Evolutionary conservation across 2,888 invertebrate genomes (phyloP).

Genomic region (Chaetoderma sp.): DNA sequence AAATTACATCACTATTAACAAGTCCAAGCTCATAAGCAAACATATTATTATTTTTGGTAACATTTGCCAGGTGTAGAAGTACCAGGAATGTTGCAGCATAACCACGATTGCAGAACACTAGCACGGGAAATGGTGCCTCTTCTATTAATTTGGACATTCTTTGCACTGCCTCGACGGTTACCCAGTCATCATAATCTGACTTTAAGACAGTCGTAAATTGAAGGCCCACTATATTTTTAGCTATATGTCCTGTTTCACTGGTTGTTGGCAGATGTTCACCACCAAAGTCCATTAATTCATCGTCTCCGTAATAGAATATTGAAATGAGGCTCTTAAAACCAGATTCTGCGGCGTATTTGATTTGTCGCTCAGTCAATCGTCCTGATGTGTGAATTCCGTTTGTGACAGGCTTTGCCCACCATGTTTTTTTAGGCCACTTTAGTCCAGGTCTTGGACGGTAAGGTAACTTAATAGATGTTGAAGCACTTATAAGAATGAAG

Average conservation of each 20-base stretch:
- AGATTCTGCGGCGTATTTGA: conserved; percentile 58
- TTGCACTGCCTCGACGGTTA: conserved; percentile 45
- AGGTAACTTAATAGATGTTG: too few relatives aligned
- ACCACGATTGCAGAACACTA: conserved; percentile 47
- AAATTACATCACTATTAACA: conserved; percentile 47
- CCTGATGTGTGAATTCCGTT: conserved; percentile 54
- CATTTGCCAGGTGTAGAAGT: conserved; percentile 50
- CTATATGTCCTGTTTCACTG: conserved; percentile 38
- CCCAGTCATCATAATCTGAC: conserved; percentile 49
- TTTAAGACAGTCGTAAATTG: conserved; percentile 47
- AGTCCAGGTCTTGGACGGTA: conserved; percentile 41
- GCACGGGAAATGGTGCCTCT: conserved; percentile 36
- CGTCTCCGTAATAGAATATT: conserved; percentile 40
- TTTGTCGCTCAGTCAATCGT: conserved; percentile 50
- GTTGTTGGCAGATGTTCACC: conserved; percentile 48
- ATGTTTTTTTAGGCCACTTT: conserved; percentile 48
- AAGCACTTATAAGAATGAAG: too few relatives aligned
- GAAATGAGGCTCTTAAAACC: conserved; percentile 58
- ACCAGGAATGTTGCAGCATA: conserved; percentile 50
- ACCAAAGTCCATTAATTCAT: conserved; percentile 39
- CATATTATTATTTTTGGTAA: conserved; percentile 40
- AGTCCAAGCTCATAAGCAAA: conserved; percentile 45
- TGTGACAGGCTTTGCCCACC: conserved; percentile 62
- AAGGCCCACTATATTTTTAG: conserved; percentile 42
- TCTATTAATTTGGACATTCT: conserved; percentile 40